These are phyloP conservation scores for Paracanthobrama guichenoti DNA, from an alignment of 2,113 vertebrate species.

Conservation along the genomic window DNA sequence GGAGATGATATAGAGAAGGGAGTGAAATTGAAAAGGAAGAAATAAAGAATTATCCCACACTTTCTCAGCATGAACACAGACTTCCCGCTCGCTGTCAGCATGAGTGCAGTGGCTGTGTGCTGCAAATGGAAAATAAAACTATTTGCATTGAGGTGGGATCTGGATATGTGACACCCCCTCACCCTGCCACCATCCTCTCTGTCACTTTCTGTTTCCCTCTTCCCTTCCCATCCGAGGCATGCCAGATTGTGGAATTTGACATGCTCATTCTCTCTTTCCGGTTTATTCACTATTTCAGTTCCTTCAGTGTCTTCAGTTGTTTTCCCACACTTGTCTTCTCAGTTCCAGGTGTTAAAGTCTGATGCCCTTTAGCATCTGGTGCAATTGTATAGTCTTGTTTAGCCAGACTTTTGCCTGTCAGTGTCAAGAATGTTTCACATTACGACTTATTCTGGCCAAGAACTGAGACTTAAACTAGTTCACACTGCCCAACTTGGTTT, in stretches of 20 bases:
- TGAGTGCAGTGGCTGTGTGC: conserved; percentile 45
- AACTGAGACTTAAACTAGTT: conserved; percentile 2
- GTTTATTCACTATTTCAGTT: conserved; percentile 8
- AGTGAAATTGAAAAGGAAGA: conserved; percentile 25
- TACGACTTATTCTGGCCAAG: background rate
- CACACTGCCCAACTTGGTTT: conserved; percentile 1
- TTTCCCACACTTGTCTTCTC: conserved; percentile 50
- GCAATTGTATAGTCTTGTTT: background rate
- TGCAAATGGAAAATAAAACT: conserved; percentile 48
- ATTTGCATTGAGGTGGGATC: conserved; percentile 41
- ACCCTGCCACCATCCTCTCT: background rate
- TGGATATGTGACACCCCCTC: conserved; percentile 1
- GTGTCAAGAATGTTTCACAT: background rate
- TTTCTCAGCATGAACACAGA: conserved; percentile 14
- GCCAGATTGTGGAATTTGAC: conserved; percentile 25
- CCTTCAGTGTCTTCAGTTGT: background rate
- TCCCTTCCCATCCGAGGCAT: background rate
- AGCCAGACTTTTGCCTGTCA: background rate
- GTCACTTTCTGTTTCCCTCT: conserved; percentile 17
- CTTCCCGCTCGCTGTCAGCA: background rate
- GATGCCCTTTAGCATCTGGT: background rate
- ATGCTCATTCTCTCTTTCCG: conserved; percentile 61
- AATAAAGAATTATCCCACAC: conserved; percentile 35
- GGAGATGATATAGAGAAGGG: background rate
- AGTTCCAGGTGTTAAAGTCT: background rate